Base-by-base conservation (phyloP, 2,113 vertebrate species). In the Amazona guildingii region DNA sequence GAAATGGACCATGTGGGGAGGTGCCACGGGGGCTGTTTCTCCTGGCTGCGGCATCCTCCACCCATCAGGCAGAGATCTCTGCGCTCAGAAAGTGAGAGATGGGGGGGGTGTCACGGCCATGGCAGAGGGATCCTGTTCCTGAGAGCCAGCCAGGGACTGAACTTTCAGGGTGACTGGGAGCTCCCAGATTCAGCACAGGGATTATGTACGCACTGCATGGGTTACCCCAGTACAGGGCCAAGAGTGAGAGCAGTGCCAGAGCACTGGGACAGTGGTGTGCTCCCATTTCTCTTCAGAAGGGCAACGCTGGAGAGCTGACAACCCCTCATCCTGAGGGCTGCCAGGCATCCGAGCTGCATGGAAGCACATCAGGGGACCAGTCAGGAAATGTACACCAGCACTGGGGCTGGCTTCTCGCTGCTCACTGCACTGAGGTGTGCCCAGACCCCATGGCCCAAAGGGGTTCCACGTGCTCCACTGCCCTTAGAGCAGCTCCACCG, bases 341-440 rank as follows among this genome's bases (percentile, higher is more conserved):
- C 39, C 29, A 10, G 59, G 48, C 49, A 61, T 39, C 28, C 0
- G 1, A 35, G 54, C 41, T 24, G 5, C 9, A 1, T 4, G 4
- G 49, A 27, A 64, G 11, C 1, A 4, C 1, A 0, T 3, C 0
- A 0, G 18, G 31, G 35, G 4, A 33, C 7, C 0, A 1, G 63
- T 29, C 6, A 2, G 18, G 79, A 33, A 8, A 2, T 3, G 33
- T 21, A 7, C 6, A 5, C 12, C 19, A 11, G 23, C 13, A 23
- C 41, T 17, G 33, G 27, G 15, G n/a, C 76, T 37, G 2, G 20
- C 15, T 0, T 1, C 57, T 82, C 24, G 16, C 15, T 0, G 1
- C 57, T 82, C 33, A 28, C 28, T 0, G 0, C 28, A 28, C 14
- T 46, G 37, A 73, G 86, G 49, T 0, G 2, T 72, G 5, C 16